Evolutionary conservation across 2,888 invertebrate genomes (phyloP), one percentile per base, ranked within the genome.

Genomic region (Chalcis sispes): DNA sequence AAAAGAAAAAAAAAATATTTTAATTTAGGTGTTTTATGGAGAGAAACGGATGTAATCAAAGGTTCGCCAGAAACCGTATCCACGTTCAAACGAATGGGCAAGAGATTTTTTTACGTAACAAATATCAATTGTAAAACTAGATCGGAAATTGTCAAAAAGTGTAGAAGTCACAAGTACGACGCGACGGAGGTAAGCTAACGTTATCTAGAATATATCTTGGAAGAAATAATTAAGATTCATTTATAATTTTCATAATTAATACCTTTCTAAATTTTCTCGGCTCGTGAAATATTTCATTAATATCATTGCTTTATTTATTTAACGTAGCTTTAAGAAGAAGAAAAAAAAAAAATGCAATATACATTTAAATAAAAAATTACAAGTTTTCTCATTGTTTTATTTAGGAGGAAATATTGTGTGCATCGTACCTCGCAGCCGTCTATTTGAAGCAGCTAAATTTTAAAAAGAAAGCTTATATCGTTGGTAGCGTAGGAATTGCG

Each of bases 71-170:
- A 90, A 42, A 87, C 90, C 3, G 87, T 92, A 1, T 89, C 89
- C 36, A 89, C 89, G 20, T 85, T 92, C 1, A 89, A 89, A 77
- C 81, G 88, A n/a, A 56, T 89, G 77, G 92, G 92, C 0, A 94
- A 94, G 84, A 90, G 89, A 77, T 90, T 93, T 8, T 92, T 92
- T 80, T 93, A 91, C 81, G 89, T 93, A 7, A 94, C 94, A 2
- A 94, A 94, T 83, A 94, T 94, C 85, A 93, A 93, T 80, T 91
- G 92, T 0, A 92, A 91, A 83, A 91, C 92, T 0, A 88, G 92
- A 72, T 86, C 88, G 1, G 91, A 92, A 74, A 91, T 92, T 85
- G 88, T 90, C 1, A 87, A 89, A 48, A 93, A 93, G 83, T 92
- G 91, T 82, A 86, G 86, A 56, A 86, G 87, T 32, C 85, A 93